These are phyloP conservation scores for Pungitius pungitius DNA, from an alignment of 2,113 vertebrate genomes.

Conservation along the genomic window DNA sequence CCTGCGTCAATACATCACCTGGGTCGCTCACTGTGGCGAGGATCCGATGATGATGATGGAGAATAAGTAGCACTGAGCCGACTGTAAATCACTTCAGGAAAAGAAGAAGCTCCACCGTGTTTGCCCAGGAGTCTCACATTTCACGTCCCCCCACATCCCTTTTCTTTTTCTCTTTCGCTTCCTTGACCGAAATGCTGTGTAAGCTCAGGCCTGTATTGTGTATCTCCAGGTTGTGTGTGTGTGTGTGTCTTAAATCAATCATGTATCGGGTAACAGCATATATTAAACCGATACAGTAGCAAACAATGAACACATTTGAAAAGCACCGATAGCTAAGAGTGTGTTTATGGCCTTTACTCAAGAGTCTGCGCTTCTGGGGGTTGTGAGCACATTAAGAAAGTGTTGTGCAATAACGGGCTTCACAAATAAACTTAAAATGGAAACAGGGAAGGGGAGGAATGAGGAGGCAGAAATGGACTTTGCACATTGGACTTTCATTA, in stretches of 20 bases:
- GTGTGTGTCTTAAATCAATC: neutral
- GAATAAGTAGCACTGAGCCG: constrained; percentile 27
- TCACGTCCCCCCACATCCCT: constrained; percentile 34
- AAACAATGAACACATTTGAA: neutral
- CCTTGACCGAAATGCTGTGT: constrained; percentile 4
- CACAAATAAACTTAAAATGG: constrained; percentile 52
- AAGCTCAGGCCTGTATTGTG: neutral
- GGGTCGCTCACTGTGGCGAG: constrained; percentile 6
- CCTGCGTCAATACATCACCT: constrained; percentile 4
- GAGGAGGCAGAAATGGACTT: constrained; percentile 9
- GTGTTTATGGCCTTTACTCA: neutral
- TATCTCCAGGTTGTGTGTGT: neutral
- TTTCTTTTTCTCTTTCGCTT: constrained; percentile 11
- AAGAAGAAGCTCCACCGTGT: constrained; percentile 32
- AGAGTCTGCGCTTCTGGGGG: neutral
- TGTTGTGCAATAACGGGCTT: neutral
- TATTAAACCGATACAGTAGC: neutral
- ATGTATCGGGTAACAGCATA: neutral
- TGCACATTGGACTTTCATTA: constrained; percentile 21
- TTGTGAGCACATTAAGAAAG: constrained; percentile 6
- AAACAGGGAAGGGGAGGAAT: constrained; percentile 20
- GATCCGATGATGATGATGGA: constrained; percentile 11
- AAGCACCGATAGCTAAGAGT: neutral
- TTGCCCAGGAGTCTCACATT: constrained; percentile 58
- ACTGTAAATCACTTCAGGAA: constrained; percentile 47